A percentile compares a stretch with the other conserved stretches of the same genome.
Evolutionary conservation across 2,888 invertebrate species (phyloP).

Genomic region (Diaperis boleti): DNA sequence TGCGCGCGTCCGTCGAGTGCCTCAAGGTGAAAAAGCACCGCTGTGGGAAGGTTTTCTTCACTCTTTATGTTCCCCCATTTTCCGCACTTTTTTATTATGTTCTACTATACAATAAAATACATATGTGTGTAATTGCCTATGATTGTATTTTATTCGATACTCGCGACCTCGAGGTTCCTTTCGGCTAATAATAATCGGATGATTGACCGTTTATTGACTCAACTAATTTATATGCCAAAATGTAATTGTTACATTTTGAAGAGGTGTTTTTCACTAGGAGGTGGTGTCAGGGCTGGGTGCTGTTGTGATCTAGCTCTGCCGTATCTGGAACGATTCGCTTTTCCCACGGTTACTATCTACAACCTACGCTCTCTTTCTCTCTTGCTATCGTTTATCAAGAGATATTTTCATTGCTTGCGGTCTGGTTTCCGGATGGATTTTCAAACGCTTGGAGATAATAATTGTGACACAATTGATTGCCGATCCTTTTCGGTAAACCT

Average conservation of each 20-base stretch:
- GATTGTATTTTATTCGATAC: background rate
- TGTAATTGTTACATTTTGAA: background rate
- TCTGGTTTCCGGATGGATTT: slow-evolving; percentile 23
- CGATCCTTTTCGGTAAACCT: too few relatives aligned
- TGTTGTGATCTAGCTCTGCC: background rate
- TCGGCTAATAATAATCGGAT: background rate
- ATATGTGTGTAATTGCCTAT: slow-evolving; percentile 5
- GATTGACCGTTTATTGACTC: slow-evolving; percentile 6
- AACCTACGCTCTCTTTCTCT: slow-evolving; percentile 29
- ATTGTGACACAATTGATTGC: too few relatives aligned
- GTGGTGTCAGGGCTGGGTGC: too few relatives aligned
- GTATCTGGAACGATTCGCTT: slow-evolving; percentile 33
- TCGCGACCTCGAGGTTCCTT: background rate
- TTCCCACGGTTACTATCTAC: slow-evolving; percentile 35
- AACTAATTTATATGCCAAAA: slow-evolving; percentile 1
- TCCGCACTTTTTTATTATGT: background rate
- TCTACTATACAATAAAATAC: slow-evolving; percentile 2
- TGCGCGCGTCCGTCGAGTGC: slow-evolving; percentile 43
- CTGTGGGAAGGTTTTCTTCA: slow-evolving; percentile 21
- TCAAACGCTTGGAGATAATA: background rate
- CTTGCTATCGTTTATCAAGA: slow-evolving; percentile 23
- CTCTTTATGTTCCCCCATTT: background rate
- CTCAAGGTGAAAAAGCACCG: slow-evolving; percentile 26
- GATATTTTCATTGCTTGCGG: slow-evolving; percentile 14
- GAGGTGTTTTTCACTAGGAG: background rate